Evolutionary conservation across 1,140 invertebrate species (phyloP).

Genomic region (Sycobia sp.): DNA sequence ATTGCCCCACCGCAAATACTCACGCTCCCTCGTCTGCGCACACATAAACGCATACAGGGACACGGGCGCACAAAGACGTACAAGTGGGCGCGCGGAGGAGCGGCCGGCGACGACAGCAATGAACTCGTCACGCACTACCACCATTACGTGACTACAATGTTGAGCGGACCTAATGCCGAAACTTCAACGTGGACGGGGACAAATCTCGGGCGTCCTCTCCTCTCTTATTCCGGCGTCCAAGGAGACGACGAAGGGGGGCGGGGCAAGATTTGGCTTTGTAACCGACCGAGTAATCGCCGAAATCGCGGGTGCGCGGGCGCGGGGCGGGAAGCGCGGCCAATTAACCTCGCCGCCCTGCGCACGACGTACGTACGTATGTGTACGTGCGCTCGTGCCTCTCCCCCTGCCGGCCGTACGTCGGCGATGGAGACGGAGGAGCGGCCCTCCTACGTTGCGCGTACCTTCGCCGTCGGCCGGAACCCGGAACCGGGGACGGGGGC

Average conservation of each 20-base stretch:
- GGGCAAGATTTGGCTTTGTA: background rate
- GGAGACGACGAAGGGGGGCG: background rate
- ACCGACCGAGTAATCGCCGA: background rate
- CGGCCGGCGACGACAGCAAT: slow-evolving; percentile 18
- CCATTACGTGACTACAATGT: slow-evolving; percentile 16
- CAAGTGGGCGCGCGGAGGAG: background rate
- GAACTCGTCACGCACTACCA: slow-evolving; percentile 12
- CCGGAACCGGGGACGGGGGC: background rate
- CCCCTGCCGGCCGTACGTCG: too few relatives aligned
- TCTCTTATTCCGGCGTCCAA: background rate
- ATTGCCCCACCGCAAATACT: slow-evolving; percentile 1
- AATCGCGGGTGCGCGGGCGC: too few relatives aligned
- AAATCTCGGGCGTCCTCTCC: slow-evolving; percentile 16
- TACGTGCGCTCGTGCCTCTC: background rate
- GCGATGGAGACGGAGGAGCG: too few relatives aligned
- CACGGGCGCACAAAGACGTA: too few relatives aligned
- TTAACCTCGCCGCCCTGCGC: too few relatives aligned
- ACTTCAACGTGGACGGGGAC: slow-evolving; percentile 2
- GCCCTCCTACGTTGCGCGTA: background rate
- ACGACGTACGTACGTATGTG: too few relatives aligned
- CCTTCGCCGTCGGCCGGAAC: background rate
- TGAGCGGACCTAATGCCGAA: slow-evolving; percentile 13
- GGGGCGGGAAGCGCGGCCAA: slow-evolving; percentile 14
- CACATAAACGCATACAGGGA: background rate
- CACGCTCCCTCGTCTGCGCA: background rate